These are phyloP conservation scores for Aphaenogaster ashmeadi DNA, from an alignment of 1,140 invertebrate genomes.

Conservation along the genomic window DNA sequence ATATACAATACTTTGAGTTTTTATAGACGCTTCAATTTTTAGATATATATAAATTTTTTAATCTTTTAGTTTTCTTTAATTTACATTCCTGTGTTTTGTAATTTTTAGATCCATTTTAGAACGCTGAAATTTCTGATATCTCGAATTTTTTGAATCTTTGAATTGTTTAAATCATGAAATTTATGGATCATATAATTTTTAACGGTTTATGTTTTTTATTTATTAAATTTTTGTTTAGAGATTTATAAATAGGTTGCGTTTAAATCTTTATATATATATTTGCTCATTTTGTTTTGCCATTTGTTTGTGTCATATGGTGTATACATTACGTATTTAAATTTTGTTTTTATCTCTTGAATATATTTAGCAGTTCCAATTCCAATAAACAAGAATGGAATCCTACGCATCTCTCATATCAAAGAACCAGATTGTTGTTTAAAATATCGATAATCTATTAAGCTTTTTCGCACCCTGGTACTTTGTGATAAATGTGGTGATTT, in stretches of 20 bases:
- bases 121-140: background rate
- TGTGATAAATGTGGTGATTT: background rate
- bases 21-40: too few species aligned
- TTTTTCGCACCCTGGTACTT: background rate
- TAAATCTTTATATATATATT: background rate
- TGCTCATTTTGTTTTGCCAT: background rate
- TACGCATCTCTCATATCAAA: background rate
- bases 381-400: background rate
- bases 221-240: background rate
- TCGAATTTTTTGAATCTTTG: background rate
- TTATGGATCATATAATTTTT: background rate
- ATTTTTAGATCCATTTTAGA: background rate
- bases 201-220: background rate
- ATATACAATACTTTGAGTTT: background rate
- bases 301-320: background rate
- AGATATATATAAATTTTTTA: background rate
- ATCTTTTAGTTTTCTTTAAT: too few species aligned
- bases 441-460: background rate
- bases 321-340: background rate
- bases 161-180: background rate
- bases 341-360: background rate
- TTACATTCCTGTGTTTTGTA: background rate
- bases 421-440: background rate
- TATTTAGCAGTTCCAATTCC: background rate
- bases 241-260: slow-evolving; percentile 1